A percentile compares a stretch with the other conserved stretches of the same genome.
These are phyloP conservation scores for Beris morrisii DNA, from an alignment of 2,888 invertebrate genomes.

Conservation along the genomic window DNA sequence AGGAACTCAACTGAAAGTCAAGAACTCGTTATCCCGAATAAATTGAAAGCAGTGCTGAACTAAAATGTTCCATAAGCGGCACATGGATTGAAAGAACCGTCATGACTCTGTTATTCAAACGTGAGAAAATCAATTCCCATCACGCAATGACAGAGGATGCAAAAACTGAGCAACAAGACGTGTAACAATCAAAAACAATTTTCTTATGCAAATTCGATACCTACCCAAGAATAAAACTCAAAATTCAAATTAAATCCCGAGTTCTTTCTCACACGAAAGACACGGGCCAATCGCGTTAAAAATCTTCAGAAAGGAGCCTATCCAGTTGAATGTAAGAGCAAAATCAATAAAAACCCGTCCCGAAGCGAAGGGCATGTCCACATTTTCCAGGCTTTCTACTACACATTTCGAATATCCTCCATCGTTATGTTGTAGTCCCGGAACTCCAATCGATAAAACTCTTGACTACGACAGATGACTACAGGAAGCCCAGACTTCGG, in stretches of 20 bases:
- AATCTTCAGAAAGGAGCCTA: neutral
- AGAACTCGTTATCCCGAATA: too few species aligned
- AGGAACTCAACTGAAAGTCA: too few species aligned
- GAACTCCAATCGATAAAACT: conserved; percentile 7
- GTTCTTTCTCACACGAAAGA: neutral
- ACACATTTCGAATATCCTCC: conserved; percentile 2
- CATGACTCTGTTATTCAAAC: neutral
- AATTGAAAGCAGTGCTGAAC: too few species aligned
- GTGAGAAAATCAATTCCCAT: conserved; percentile 33
- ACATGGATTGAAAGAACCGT: too few species aligned
- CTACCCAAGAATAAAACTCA: neutral
- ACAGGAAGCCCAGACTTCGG: neutral
- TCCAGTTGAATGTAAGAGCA: conserved; percentile 3
- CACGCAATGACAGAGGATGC: conserved; percentile 1
- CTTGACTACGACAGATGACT: neutral
- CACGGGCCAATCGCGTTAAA: neutral
- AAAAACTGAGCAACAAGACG: conserved; percentile 27
- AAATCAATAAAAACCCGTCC: conserved; percentile 17
- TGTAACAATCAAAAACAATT: conserved; percentile 17
- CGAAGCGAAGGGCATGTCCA: conserved; percentile 21
- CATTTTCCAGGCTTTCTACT: neutral
- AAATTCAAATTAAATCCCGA: neutral
- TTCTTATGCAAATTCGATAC: conserved; percentile 28
- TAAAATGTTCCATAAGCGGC: too few species aligned
- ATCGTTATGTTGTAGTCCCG: conserved; percentile 1